Base-by-base conservation (phyloP, 2,888 invertebrate genomes). In the Epicampocera succincta region DNA sequence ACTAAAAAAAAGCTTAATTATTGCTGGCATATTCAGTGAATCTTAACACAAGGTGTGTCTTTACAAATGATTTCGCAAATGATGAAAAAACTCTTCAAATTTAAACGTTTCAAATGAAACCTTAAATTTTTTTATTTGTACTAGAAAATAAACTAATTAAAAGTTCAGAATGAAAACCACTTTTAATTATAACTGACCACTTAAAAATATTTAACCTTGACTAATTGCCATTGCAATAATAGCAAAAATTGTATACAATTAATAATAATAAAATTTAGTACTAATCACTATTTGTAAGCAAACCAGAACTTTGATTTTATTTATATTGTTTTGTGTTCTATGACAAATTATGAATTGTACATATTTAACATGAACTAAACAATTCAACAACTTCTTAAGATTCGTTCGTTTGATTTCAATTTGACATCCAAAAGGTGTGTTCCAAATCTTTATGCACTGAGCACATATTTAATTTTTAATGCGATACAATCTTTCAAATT, bases 291-390 rank as follows among this genome's bases (percentile, higher is more conserved):
- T 29, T 25, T 58, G n/a, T 9, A 38, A 73, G 21, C n/a, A 48
- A 38, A 68, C 40, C 2, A 66, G 46, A 56, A 19, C 1, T 33
- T 40, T 50, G 12, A 38, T 44, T 52, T 11, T 0, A 9, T 48
- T 19, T 44, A 54, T 25, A 50, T 44, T 38, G 38, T 25, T 60
- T 44, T 38, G 38, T 12, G 15, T 38, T 69, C 38, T 69, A 54
- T 76, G 69, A 69, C 69, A 69, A 76, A 76, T 69, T n/a, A 54
- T 54, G 46, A 69, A 76, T 76, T 61, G n/a, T n/a, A n/a, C n/a
- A 69, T 54, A 75, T 1, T 74, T 21, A 8, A 42, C 13, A 44
- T 42, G 2, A 48, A 13, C 13, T 15, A n/a, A 42, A 40, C 2
- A 72, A 73, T 65, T 65, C 40, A 50, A 40, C 2, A 72, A 73